Conservation (phyloP, 2,888 invertebrate species). For the Holacanthella duospinosa region DNA sequence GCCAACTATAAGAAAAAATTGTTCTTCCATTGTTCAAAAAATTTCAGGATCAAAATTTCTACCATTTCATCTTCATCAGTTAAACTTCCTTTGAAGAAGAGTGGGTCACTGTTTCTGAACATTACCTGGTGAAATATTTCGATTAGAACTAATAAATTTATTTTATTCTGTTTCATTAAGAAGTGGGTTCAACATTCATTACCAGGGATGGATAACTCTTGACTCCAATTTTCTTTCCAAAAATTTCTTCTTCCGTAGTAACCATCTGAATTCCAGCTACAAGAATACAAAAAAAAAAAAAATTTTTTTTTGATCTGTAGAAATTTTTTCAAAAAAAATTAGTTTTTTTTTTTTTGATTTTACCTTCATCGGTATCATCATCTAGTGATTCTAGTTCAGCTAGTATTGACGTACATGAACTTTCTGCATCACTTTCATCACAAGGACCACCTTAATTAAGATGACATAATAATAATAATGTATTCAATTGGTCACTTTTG, state of each 20-base stretch:
- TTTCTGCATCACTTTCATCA: slow-evolving; percentile 52
- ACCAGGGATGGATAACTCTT: slow-evolving; percentile 74
- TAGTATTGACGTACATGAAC: slow-evolving; percentile 40
- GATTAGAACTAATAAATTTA: neutral
- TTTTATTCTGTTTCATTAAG: no score
- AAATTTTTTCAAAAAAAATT: no score
- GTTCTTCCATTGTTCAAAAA: neutral
- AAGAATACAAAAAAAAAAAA: neutral
- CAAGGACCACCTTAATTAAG: slow-evolving; percentile 60
- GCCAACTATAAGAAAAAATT: slow-evolving; percentile 45
- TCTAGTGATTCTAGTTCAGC: slow-evolving; percentile 57
- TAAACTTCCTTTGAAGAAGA: slow-evolving; percentile 75
- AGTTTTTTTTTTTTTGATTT: no score
- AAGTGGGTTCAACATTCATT: neutral
- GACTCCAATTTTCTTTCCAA: slow-evolving; percentile 69
- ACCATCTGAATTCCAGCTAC: slow-evolving; percentile 79
- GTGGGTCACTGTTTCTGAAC: slow-evolving; percentile 82
- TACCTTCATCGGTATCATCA: slow-evolving; percentile 71
- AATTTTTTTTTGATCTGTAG: neutral
- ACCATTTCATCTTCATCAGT: slow-evolving; percentile 79
- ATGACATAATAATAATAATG: slow-evolving; percentile 3
- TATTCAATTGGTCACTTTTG: neutral
- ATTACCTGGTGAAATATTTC: slow-evolving; percentile 43
- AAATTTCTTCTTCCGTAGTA: slow-evolving; percentile 69
- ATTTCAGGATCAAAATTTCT: neutral